phyloP scores from a whole-genome alignment of 2,888 invertebrate genomes.

The Chalcis sispes region DNA sequence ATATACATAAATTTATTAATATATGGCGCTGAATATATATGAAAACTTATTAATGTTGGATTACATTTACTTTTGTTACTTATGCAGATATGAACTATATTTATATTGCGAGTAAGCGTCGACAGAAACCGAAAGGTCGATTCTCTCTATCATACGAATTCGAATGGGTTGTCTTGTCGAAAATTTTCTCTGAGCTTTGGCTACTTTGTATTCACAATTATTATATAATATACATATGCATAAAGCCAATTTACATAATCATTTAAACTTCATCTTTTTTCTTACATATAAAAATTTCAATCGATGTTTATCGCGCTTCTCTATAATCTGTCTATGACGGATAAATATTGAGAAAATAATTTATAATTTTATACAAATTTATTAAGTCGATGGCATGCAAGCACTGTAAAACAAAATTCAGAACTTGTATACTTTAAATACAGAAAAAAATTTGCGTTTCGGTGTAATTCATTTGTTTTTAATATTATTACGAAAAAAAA shows the following conservation, averaged over 20 bases:
- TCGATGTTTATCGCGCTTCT: conserved; percentile 1
- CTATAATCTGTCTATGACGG: neutral
- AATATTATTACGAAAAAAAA: conserved; percentile 1
- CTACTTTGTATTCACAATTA: conserved; percentile 11
- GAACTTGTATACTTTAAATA: neutral
- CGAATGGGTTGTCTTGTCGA: conserved; percentile 57
- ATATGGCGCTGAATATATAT: conserved; percentile 34
- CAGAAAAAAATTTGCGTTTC: neutral
- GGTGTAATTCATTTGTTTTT: neutral
- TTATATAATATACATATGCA: neutral
- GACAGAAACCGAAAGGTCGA: conserved; percentile 56
- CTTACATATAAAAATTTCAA: neutral
- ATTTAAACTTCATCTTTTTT: conserved; percentile 28
- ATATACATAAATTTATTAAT: conserved; percentile 41
- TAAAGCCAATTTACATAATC: conserved; percentile 24
- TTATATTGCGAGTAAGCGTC: conserved; percentile 46
- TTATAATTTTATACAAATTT: conserved; percentile 1
- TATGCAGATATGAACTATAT: conserved; percentile 32
- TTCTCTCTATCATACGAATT: conserved; percentile 50
- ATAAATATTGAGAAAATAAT: neutral
- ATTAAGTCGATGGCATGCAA: conserved; percentile 27
- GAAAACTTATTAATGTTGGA: conserved; percentile 32
- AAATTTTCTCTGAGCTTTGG: conserved; percentile 47
- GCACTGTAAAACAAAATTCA: neutral
- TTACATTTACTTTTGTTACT: conserved; percentile 39